Evolutionary conservation across 2,113 vertebrate genomes (phyloP).

Genomic region (Dromas ardeola): DNA sequence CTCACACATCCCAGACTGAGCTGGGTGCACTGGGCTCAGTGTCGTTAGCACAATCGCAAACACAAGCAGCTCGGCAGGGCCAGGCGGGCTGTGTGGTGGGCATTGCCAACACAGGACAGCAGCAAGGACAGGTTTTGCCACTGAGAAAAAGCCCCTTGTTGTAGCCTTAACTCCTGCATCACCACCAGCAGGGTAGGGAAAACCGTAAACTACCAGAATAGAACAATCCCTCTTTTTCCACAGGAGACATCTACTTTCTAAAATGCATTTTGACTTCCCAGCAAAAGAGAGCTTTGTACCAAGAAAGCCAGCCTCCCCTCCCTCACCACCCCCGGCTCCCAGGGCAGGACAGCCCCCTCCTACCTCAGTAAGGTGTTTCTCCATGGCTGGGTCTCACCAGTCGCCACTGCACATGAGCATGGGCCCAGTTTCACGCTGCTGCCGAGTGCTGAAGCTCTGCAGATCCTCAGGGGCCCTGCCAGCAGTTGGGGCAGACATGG

Average conservation of each 20-base stretch:
- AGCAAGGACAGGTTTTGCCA: neutral
- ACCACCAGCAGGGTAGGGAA: neutral
- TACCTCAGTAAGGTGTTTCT: neutral
- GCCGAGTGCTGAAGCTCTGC: accelerated
- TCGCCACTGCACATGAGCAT: accelerated
- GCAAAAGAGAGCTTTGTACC: neutral
- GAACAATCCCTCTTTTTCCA: neutral
- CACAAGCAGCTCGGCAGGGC: neutral
- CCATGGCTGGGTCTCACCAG: neutral
- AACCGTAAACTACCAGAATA: neutral
- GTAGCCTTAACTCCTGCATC: neutral
- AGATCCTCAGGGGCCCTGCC: accelerated
- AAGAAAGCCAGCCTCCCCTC: neutral
- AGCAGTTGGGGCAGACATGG: accelerated
- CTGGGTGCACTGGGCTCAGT: accelerated
- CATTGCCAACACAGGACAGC: neutral
- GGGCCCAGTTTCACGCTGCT: neutral
- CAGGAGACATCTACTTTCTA: neutral
- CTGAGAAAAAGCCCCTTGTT: neutral
- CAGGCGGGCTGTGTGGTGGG: neutral
- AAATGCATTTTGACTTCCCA: neutral
- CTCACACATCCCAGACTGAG: neutral
- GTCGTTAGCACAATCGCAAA: neutral
- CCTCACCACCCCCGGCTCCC: accelerated
- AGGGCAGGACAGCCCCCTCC: neutral